phyloP scores from a whole-genome alignment of 2,888 invertebrate species.

The Scaptomyza parva region DNA sequence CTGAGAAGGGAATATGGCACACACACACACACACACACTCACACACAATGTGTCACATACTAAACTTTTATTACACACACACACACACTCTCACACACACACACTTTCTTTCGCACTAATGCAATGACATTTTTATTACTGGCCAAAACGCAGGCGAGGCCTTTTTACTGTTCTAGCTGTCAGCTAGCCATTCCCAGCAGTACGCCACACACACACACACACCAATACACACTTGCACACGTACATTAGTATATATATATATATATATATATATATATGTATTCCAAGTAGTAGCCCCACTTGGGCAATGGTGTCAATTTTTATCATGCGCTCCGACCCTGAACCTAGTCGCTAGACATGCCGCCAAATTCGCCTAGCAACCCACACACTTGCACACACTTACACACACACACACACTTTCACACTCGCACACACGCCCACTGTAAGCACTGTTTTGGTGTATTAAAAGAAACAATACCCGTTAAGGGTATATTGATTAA shows the following conservation, averaged over 20 bases:
- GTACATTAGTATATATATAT: not conserved
- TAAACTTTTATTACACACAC: constrained; percentile 74
- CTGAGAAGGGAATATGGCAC: constrained; percentile 40
- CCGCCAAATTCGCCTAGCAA: constrained; percentile 38
- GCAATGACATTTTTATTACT: constrained; percentile 78
- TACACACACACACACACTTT: not conserved
- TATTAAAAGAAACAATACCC: not conserved
- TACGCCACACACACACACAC: constrained; percentile 3
- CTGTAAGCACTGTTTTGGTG: not conserved
- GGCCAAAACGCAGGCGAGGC: constrained; percentile 61
- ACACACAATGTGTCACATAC: constrained; percentile 78
- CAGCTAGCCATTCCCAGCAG: constrained; percentile 3
- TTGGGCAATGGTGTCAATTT: constrained; percentile 69
- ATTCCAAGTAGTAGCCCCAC: constrained; percentile 7
- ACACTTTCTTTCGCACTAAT: constrained; percentile 64
- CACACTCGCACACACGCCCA: not conserved
- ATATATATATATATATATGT: not conserved
- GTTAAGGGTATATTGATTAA: not conserved
- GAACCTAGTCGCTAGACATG: constrained; percentile 48
- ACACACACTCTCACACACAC: too few species aligned
- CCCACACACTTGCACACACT: not conserved
- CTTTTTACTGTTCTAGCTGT: constrained; percentile 49
- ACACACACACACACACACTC: too few species aligned
- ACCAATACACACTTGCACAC: too few species aligned
- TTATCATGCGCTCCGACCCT: constrained; percentile 71